phyloP scores from a whole-genome alignment of 2,113 vertebrate species.

The Manacus vitellinus region DNA sequence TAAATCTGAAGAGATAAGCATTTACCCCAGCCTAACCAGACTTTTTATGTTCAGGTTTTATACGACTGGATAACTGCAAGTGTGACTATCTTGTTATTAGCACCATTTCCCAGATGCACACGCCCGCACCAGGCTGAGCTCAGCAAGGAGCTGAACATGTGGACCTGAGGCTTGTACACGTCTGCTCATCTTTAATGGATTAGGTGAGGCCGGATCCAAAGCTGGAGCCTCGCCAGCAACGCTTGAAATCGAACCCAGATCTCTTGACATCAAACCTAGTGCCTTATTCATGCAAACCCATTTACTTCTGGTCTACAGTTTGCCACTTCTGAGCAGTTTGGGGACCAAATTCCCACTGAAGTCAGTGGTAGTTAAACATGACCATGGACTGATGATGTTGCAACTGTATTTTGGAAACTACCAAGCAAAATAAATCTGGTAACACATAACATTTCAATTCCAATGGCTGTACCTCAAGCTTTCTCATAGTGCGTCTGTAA shows the following conservation, averaged over 20 bases:
- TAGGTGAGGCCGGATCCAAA: neutral
- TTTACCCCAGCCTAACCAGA: neutral
- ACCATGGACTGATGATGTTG: neutral
- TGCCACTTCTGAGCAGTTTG: neutral
- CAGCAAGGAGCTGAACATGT: neutral
- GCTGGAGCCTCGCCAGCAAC: neutral
- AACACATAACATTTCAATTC: neutral
- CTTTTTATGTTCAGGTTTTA: neutral
- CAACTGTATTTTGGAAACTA: neutral
- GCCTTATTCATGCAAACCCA: neutral
- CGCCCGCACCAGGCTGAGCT: neutral
- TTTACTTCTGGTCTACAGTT: neutral
- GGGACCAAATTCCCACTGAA: neutral
- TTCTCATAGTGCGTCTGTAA: neutral
- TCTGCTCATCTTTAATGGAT: neutral
- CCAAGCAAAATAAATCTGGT: neutral
- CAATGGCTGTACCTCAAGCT: neutral
- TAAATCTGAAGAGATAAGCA: neutral
- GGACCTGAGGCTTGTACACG: neutral
- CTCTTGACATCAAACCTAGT: neutral
- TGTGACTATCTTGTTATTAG: rapidly evolving
- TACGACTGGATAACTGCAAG: neutral
- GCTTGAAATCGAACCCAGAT: neutral
- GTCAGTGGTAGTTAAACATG: neutral
- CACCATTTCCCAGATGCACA: neutral